Conservation (phyloP, 2,113 vertebrate genomes). For the Phaethon lepturus region DNA sequence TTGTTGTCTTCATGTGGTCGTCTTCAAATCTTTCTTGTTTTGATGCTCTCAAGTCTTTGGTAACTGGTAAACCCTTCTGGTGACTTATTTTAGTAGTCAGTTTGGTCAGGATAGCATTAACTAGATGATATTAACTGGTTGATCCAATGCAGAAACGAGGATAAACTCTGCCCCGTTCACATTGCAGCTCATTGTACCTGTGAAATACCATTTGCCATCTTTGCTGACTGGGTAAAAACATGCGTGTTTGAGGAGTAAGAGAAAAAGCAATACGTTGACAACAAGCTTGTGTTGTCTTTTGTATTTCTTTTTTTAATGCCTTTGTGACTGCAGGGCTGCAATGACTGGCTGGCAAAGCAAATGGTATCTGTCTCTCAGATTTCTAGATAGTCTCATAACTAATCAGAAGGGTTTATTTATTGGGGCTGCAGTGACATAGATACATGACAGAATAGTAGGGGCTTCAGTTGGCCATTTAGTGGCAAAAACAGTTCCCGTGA, state of each 20-base stretch:
- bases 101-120: neutral
- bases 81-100: neutral
- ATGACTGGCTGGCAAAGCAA: neutral
- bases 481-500: conserved; percentile 39
- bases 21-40: neutral
- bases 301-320: neutral
- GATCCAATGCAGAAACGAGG: neutral
- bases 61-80: neutral
- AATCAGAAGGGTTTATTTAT: conserved; percentile 27
- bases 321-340: neutral
- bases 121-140: neutral
- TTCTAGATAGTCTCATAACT: conserved; percentile 24
- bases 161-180: neutral
- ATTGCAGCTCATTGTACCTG: neutral
- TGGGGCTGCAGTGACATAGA: neutral
- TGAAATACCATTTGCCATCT: neutral
- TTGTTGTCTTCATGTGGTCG: neutral
- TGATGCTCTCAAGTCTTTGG: neutral
- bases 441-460: neutral
- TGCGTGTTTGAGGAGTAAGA: neutral
- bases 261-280: neutral
- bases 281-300: neutral
- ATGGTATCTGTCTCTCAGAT: neutral
- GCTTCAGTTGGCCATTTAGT: conserved; percentile 29
- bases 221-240: neutral